Evolutionary conservation across 2,797 vertebrate genomes (phyloP).

Genomic region (Coilia nasus): DNA sequence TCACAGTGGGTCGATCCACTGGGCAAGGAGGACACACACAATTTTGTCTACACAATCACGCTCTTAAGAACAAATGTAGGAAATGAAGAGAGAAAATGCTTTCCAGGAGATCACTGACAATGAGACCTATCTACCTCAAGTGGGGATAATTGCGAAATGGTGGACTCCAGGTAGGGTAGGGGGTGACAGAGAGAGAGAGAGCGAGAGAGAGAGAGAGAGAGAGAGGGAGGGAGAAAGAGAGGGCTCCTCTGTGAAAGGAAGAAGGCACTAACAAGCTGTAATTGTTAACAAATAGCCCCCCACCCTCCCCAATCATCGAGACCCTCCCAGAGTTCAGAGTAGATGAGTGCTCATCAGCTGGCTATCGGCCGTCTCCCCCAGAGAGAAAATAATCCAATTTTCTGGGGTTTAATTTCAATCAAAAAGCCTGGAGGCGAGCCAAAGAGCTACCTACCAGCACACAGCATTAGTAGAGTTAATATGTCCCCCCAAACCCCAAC

Average conservation of each 20-base stretch:
- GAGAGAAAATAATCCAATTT: slow-evolving; percentile 86
- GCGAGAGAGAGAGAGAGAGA: slow-evolving; percentile 24
- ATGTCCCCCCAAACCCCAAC: background rate
- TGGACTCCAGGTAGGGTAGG: slow-evolving; percentile 62
- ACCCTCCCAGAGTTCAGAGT: slow-evolving; percentile 65
- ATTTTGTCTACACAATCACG: slow-evolving; percentile 34
- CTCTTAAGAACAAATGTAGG: slow-evolving; percentile 50
- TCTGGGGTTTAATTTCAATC: slow-evolving; percentile 85
- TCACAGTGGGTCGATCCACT: slow-evolving; percentile 33
- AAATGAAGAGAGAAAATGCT: slow-evolving; percentile 60
- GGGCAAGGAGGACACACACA: background rate
- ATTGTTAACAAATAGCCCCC: slow-evolving; percentile 91
- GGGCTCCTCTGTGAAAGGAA: slow-evolving; percentile 65
- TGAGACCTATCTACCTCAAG: slow-evolving; percentile 58
- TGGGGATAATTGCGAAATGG: slow-evolving; percentile 67
- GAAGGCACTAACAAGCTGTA: slow-evolving; percentile 83
- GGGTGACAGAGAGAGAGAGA: slow-evolving; percentile 24
- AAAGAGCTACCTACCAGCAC: slow-evolving; percentile 68
- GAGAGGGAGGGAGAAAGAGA: background rate
- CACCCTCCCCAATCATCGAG: slow-evolving; percentile 76
- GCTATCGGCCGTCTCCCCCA: slow-evolving; percentile 76
- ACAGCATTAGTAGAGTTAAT: slow-evolving; percentile 51
- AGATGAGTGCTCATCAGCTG: slow-evolving; percentile 82
- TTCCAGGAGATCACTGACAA: slow-evolving; percentile 56
- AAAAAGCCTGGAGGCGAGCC: slow-evolving; percentile 73